Conservation (phyloP, 1,140 invertebrate species). For the Antheraea mylitta region DNA sequence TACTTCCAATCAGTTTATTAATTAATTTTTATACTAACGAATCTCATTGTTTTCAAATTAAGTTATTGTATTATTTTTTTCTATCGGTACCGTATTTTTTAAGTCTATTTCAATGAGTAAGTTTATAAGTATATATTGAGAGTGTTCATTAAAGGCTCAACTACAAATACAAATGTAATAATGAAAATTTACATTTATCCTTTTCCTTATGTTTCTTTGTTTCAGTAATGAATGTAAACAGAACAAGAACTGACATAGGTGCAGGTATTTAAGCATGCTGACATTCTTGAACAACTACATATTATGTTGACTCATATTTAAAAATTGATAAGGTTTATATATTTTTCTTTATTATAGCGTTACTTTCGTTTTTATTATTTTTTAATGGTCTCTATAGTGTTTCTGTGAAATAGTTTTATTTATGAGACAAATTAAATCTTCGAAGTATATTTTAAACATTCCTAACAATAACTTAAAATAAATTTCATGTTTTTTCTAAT, state of each 20-base stretch:
- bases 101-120: not conserved
- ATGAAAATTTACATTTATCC: not conserved
- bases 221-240: not conserved
- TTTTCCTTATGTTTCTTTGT: slow-evolving; percentile 1
- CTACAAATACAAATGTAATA: not conserved
- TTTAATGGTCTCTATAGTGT: not conserved
- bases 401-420: not conserved
- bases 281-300: not conserved
- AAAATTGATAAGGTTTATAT: not conserved
- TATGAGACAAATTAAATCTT: not conserved
- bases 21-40: not conserved
- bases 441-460: not conserved
- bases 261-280: not conserved
- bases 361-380: too few species aligned
- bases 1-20: not conserved
- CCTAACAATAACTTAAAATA: not conserved
- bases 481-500: not conserved
- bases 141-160: not conserved
- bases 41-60: not conserved
- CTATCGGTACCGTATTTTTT: not conserved
- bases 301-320: not conserved
- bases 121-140: not conserved
- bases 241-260: not conserved
- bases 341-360: not conserved
- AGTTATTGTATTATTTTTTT: not conserved